Evolutionary conservation across 2,113 vertebrate species (phyloP).

Genomic region (Seriola quinqueradiata): DNA sequence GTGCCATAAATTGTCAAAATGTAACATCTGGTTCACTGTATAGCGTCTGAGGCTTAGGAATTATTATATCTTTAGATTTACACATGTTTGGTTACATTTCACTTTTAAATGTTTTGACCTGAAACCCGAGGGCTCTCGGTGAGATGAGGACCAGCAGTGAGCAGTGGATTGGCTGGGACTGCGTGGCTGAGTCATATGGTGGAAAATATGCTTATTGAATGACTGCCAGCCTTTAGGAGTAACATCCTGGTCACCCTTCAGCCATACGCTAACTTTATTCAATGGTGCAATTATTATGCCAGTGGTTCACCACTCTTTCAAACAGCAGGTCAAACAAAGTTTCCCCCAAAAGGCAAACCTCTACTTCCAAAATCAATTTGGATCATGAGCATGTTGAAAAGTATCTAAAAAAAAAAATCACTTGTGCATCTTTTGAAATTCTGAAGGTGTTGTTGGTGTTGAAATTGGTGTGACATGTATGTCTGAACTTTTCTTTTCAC

Average conservation of each 20-base stretch:
- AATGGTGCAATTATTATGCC: conserved; percentile 42
- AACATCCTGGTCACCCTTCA: conserved; percentile 61
- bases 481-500: conserved; percentile 25
- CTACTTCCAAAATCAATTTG: conserved; percentile 8
- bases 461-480: conserved; percentile 43
- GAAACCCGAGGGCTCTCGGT: conserved; percentile 8
- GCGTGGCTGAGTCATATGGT: conserved; percentile 15
- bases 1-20: conserved; percentile 30
- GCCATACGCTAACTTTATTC: conserved; percentile 36
- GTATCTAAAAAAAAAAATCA: neutral
- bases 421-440: conserved; percentile 14
- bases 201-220: conserved; percentile 39
- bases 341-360: conserved; percentile 33
- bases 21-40: conserved; percentile 54
- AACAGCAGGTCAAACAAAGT: conserved; percentile 57
- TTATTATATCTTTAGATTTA: conserved; percentile 40
- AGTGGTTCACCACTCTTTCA: conserved; percentile 45
- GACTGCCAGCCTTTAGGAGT: conserved; percentile 48
- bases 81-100: conserved; percentile 18
- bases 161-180: conserved; percentile 21
- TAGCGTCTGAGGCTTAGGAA: conserved; percentile 20
- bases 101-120: conserved; percentile 1
- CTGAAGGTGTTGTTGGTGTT: neutral
- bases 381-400: conserved; percentile 7
- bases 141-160: conserved; percentile 15